phyloP scores from a whole-genome alignment of 2,888 invertebrate genomes.

The Cantharis lateralis region DNA sequence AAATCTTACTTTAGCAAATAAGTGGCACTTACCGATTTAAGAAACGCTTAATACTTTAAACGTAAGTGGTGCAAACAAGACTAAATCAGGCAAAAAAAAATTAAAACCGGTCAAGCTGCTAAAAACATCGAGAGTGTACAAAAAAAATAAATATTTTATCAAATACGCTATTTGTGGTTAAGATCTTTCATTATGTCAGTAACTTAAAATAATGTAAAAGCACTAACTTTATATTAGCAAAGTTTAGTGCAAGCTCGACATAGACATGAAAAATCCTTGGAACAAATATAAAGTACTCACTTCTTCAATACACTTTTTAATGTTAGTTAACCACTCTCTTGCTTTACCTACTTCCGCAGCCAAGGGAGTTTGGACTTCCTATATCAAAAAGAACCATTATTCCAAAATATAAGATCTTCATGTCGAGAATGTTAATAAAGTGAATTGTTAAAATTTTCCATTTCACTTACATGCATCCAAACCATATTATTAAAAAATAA shows the following conservation, averaged over 20 bases:
- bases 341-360: slow-evolving; percentile 86
- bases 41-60: no score
- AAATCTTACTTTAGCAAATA: no score
- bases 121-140: neutral
- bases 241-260: neutral
- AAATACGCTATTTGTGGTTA: neutral
- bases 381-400: slow-evolving; percentile 49
- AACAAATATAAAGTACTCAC: slow-evolving; percentile 58
- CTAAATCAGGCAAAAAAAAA: neutral
- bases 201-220: neutral
- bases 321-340: slow-evolving; percentile 75
- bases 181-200: neutral
- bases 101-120: neutral
- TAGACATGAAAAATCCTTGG: neutral
- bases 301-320: slow-evolving; percentile 69
- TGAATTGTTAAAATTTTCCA: slow-evolving; percentile 1
- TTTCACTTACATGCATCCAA: slow-evolving; percentile 20
- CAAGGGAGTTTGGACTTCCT: slow-evolving; percentile 65
- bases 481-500: neutral
- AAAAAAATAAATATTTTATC: neutral
- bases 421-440: slow-evolving; percentile 5
- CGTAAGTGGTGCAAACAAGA: no score
- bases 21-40: no score
- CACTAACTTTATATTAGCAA: neutral
- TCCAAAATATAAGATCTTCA: slow-evolving; percentile 12